phyloP scores from a whole-genome alignment of 2,113 vertebrate genomes.

The Macaca nemestrina region DNA sequence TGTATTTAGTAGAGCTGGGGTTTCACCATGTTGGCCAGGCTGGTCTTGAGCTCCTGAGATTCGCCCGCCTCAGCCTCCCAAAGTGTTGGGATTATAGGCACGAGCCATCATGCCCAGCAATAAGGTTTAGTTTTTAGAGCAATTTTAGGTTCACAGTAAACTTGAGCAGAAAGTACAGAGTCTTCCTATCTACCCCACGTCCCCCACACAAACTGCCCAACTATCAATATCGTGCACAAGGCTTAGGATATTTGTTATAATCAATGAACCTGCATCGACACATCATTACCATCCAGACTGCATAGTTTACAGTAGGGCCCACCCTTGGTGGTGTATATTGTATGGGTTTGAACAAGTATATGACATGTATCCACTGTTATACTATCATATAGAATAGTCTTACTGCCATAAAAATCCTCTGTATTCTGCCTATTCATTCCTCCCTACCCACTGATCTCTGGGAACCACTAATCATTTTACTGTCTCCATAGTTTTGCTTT shows the following conservation, averaged over 20 bases:
- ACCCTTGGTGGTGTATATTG: not conserved
- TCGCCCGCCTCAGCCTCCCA: no score
- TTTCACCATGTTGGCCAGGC: no score
- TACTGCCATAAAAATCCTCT: not conserved
- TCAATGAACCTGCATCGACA: not conserved
- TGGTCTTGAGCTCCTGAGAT: no score
- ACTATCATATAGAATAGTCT: not conserved
- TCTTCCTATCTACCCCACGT: not conserved
- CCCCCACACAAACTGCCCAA: not conserved
- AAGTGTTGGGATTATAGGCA: no score
- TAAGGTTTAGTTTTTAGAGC: not conserved
- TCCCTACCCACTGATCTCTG: not conserved
- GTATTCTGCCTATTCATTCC: not conserved
- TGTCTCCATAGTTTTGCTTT: not conserved
- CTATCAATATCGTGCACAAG: not conserved
- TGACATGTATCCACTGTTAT: not conserved
- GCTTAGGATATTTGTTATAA: not conserved
- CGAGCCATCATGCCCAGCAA: no score
- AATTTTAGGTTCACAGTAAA: not conserved
- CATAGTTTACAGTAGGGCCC: not conserved
- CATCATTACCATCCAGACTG: not conserved
- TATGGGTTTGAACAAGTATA: not conserved
- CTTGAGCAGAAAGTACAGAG: not conserved
- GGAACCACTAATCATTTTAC: not conserved
- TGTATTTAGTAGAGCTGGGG: no score